Percentiles rank a stretch among this genome's conserved stretches.
Conservation (phyloP, 2,113 vertebrate species). For the Argyrosomus japonicus region DNA sequence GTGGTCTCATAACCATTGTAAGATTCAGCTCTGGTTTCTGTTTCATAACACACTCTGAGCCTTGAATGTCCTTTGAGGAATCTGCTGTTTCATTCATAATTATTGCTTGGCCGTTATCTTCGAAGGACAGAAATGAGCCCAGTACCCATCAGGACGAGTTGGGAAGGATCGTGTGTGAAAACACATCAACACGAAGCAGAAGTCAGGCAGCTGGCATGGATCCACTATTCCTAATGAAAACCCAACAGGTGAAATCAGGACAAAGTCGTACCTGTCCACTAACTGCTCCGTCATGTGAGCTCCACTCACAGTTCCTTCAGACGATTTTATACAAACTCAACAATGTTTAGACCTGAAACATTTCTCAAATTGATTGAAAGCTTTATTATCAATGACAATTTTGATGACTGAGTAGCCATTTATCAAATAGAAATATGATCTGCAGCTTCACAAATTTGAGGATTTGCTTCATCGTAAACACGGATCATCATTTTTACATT, state of each 20-base stretch:
- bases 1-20: no score
- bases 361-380: neutral
- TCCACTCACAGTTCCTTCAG: neutral
- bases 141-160: neutral
- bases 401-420: neutral
- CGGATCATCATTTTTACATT: neutral
- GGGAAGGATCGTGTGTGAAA: neutral
- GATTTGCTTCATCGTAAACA: neutral
- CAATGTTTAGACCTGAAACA: neutral
- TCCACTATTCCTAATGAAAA: neutral
- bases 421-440: neutral
- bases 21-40: neutral
- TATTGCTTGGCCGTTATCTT: neutral
- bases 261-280: neutral
- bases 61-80: neutral
- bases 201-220: neutral
- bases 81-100: conserved; percentile 2
- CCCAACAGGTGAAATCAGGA: conserved; percentile 8
- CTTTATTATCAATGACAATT: neutral
- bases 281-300: neutral
- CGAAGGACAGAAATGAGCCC: neutral
- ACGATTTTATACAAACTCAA: neutral
- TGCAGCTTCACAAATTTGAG: neutral
- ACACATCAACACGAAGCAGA: neutral
- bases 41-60: neutral